Percentiles rank a stretch among this genome's conserved stretches.
Conservation (phyloP, 64 coral and sea anemone species). For the Anthopleura sola region DNA sequence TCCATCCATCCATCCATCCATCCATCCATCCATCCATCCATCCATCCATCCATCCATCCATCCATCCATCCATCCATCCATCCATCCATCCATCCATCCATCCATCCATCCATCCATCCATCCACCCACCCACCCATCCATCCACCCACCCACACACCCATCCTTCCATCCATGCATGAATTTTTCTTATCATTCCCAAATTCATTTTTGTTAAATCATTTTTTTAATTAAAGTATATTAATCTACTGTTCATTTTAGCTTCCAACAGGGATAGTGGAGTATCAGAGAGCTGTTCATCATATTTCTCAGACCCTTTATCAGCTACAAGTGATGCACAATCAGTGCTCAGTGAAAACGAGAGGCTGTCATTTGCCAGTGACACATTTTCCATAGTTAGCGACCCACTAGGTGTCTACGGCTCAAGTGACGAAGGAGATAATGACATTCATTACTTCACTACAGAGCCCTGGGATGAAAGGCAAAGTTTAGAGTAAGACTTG, state of each 20-base stretch:
- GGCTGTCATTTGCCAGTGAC: background rate
- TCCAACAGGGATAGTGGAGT: slow-evolving; percentile 5
- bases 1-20: no score
- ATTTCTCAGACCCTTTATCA: background rate
- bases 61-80: no score
- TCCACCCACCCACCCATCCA: no score
- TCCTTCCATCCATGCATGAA: no score
- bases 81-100: no score
- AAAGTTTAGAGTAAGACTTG: slow-evolving; percentile 47
- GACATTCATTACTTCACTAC: slow-evolving; percentile 18
- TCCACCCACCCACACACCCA: no score
- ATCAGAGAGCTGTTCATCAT: slow-evolving; percentile 19
- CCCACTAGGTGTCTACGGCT: slow-evolving; percentile 30
- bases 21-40: no score
- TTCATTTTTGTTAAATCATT: background rate
- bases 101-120: no score
- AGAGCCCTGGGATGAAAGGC: slow-evolving; percentile 33
- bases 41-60: no score
- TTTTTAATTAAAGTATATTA: background rate
- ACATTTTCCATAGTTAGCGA: slow-evolving; percentile 41
- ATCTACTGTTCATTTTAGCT: slow-evolving; percentile 4
- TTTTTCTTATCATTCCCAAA: no score
- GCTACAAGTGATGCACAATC: background rate
- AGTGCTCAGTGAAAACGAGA: background rate
- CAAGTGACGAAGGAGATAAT: slow-evolving; percentile 53